Base-by-base conservation (phyloP, 2,888 invertebrate species). In the Tholera decimalis region DNA sequence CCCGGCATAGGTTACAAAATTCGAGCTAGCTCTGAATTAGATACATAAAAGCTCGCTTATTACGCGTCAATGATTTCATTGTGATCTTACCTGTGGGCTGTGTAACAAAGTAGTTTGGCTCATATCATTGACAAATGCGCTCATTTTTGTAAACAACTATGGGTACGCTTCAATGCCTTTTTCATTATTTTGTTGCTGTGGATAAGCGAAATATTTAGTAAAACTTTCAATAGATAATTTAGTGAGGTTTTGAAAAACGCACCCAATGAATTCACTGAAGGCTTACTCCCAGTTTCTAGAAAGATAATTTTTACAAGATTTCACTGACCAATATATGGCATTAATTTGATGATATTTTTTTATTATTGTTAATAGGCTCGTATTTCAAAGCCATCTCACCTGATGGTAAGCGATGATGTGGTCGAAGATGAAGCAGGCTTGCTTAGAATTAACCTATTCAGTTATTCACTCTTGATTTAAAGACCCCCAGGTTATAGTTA, bases 151-250 rank as follows among this genome's bases (percentile, higher is more conserved):
- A 2, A 20, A 5, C 11, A 28, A 35, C 11, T 2, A 35, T 18
- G 20, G 20, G 1, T 24, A 13, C 20, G 37, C 24, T 24, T 62
- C 37, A 47, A 39, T 24, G 6, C 6, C 3, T 3, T 24, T 39
- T 63, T 62, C 2, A 46, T n/a, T 37, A 26, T 20, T 62, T 30
- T 30, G 9, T 39, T 6, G 7, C 28, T 15, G 6, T 39, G 20
- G 8, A 26, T 33, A 13, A 33, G 9, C 13, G 4, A 6, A 53
- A 41, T 20, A n/a, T n/a, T n/a, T n/a, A n/a, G n/a, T n/a, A n/a
- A n/a, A n/a, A n/a, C n/a, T n/a, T n/a, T n/a, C n/a, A n/a, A n/a
- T n/a, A n/a, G n/a, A n/a, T n/a, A n/a, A n/a, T n/a, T n/a, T n/a
- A n/a, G n/a, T n/a, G n/a, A n/a, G n/a, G n/a, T n/a, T n/a, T n/a